Evolutionary conservation across 2,888 invertebrate species (phyloP).

Genomic region (Plusia festucae): DNA sequence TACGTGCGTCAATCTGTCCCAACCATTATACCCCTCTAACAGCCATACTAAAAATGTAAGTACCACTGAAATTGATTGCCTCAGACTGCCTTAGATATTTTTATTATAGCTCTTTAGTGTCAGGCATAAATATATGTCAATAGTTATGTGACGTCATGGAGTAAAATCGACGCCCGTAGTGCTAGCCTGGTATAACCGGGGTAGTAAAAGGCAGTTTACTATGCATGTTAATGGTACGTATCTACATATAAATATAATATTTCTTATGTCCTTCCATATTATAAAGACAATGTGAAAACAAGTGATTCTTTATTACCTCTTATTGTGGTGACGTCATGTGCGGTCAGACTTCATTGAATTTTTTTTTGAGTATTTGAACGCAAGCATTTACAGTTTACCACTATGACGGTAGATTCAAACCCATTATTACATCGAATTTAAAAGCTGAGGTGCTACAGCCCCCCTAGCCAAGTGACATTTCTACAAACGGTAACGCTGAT

Average conservation of each 20-base stretch:
- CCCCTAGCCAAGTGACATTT: no score
- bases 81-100: conserved; percentile 69
- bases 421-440: no score
- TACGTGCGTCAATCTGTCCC: conserved; percentile 60
- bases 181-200: conserved; percentile 22
- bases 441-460: no score
- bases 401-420: no score
- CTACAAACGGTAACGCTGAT: no score
- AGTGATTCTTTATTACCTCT: neutral
- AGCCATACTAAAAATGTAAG: conserved; percentile 68
- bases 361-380: no score
- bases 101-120: conserved; percentile 62
- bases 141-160: conserved; percentile 32
- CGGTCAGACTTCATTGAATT: no score
- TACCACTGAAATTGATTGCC: conserved; percentile 71
- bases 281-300: neutral
- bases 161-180: neutral
- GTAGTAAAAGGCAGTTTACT: conserved; percentile 41
- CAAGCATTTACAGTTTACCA: no score
- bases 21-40: conserved; percentile 61
- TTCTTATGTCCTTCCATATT: neutral
- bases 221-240: conserved; percentile 21
- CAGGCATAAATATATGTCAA: conserved; percentile 38
- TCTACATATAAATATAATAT: neutral
- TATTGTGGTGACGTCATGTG: neutral